phyloP scores from a whole-genome alignment of 1,140 invertebrate species.

The Megathymus violae region DNA sequence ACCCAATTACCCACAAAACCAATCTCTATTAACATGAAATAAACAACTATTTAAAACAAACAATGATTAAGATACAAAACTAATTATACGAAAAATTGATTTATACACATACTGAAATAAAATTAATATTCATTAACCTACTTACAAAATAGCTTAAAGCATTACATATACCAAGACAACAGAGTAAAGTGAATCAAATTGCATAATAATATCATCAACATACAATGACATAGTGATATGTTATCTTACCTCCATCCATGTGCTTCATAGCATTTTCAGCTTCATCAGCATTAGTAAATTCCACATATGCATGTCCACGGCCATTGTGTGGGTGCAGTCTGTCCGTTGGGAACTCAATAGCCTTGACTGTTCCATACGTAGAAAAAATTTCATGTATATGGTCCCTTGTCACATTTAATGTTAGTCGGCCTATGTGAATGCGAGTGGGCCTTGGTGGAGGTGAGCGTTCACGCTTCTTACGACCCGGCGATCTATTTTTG shows the following conservation, averaged over 20 bases:
- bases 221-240: too few species aligned
- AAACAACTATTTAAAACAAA: too few species aligned
- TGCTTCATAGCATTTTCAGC: conserved; percentile 99
- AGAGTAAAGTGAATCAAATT: too few species aligned
- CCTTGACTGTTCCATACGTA: conserved; percentile 95
- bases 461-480: conserved; percentile 88
- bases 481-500: conserved; percentile 68
- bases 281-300: conserved; percentile 96
- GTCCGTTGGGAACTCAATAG: conserved; percentile 95
- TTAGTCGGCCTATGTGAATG: conserved; percentile 96
- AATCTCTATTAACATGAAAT: too few species aligned
- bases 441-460: conserved; percentile 94
- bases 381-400: conserved; percentile 98
- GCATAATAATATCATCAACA: too few species aligned
- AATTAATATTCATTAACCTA: too few species aligned
- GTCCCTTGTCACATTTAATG: conserved; percentile 96
- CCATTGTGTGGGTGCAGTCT: conserved; percentile 93
- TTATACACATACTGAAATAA: too few species aligned
- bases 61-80: too few species aligned
- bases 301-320: conserved; percentile 96
- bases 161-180: too few species aligned
- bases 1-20: too few species aligned
- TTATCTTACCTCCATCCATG: conserved; percentile 95
- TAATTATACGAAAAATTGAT: too few species aligned
- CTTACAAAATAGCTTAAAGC: too few species aligned